Conservation (phyloP, 2,113 vertebrate species). For the Cygnus buccinator region DNA sequence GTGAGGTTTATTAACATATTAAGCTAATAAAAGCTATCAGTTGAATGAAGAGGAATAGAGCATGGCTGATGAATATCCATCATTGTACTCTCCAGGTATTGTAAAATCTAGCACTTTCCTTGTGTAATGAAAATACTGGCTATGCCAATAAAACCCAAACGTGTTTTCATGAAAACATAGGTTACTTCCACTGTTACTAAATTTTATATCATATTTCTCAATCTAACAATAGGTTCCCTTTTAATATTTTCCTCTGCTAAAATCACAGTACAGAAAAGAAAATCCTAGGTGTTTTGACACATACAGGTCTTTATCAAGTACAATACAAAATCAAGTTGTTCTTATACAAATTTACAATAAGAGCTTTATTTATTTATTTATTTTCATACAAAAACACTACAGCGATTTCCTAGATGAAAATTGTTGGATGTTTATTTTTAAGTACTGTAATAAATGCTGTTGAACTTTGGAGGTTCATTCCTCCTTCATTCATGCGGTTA, state of each 20-base stretch:
- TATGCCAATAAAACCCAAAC: not conserved
- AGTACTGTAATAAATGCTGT: constrained; percentile 51
- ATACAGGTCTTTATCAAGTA: not conserved
- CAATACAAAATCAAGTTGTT: not conserved
- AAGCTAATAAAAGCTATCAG: not conserved
- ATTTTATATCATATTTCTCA: not conserved
- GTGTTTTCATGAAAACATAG: not conserved
- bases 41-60: not conserved
- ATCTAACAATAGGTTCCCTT: not conserved
- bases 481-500: constrained; percentile 65
- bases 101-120: not conserved
- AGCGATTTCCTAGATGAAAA: constrained; percentile 26
- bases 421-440: constrained; percentile 49
- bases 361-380: not conserved
- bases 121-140: not conserved
- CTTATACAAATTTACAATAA: not conserved
- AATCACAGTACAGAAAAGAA: not conserved
- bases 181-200: not conserved
- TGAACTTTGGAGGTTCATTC: constrained; percentile 44
- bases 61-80: not conserved
- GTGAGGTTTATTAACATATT: not conserved
- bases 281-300: not conserved
- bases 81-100: not conserved
- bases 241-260: not conserved
- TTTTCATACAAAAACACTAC: not conserved